A percentile compares a stretch with the other conserved stretches of the same genome.
These are phyloP conservation scores for Psylliodes chrysocephalus DNA, from an alignment of 2,888 invertebrate species.

Conservation along the genomic window DNA sequence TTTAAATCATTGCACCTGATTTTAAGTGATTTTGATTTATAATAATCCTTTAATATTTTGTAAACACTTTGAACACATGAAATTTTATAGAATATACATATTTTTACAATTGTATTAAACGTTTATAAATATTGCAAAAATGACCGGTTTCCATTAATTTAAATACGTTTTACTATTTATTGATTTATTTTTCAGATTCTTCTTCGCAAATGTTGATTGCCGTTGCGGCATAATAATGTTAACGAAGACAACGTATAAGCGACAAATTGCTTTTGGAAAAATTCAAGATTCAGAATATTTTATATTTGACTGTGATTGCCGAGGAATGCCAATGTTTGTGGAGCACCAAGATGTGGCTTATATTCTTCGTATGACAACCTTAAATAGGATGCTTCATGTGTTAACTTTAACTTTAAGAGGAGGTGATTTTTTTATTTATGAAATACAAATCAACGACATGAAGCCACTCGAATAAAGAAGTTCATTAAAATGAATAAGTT, in stretches of 20 bases:
- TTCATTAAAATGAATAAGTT: not conserved
- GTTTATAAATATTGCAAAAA: not conserved
- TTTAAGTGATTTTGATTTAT: too few species aligned
- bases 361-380: conserved; percentile 64
- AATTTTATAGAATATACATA: too few species aligned
- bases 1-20: too few species aligned
- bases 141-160: not conserved
- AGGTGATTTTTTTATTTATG: conserved; percentile 62
- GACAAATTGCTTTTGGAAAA: conserved; percentile 60
- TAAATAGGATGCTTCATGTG: conserved; percentile 69
- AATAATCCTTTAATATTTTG: too few species aligned
- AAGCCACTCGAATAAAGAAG: conserved; percentile 45
- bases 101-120: not conserved
- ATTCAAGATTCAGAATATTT: conserved; percentile 68
- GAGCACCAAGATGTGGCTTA: conserved; percentile 68
- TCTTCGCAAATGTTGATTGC: conserved; percentile 67
- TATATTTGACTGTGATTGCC: conserved; percentile 74
- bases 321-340: conserved; percentile 71
- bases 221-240: conserved; percentile 69
- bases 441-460: conserved; percentile 56
- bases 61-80: too few species aligned
- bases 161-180: not conserved
- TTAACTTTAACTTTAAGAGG: conserved; percentile 69
- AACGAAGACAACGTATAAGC: conserved; percentile 42
- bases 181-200: conserved; percentile 62